Evolutionary conservation across 2,113 vertebrate genomes (phyloP).

Genomic region (Probosciger aterrimus): DNA sequence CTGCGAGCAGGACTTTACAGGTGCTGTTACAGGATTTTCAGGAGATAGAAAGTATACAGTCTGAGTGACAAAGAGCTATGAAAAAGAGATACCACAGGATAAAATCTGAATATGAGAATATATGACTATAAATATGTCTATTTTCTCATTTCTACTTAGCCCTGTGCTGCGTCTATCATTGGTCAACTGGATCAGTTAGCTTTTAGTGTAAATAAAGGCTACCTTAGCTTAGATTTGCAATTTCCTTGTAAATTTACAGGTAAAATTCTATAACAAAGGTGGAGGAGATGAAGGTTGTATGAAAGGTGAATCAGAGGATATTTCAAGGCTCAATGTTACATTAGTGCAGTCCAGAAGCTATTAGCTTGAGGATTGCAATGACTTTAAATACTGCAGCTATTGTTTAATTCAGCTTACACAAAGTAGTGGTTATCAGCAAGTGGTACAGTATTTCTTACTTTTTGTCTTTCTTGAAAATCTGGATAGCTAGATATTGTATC

Average conservation of each 20-base stretch:
- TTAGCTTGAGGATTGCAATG: neutral
- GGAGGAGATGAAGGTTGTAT: neutral
- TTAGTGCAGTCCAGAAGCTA: neutral
- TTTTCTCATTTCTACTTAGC: neutral
- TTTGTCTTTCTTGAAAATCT: neutral
- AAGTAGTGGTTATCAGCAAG: neutral
- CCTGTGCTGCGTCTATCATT: neutral
- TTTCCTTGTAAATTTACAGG: neutral
- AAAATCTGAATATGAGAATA: neutral
- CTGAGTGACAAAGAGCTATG: neutral
- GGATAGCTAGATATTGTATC: neutral
- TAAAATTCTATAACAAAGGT: neutral
- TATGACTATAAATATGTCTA: neutral
- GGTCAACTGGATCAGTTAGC: neutral
- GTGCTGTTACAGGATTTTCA: neutral
- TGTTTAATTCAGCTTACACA: neutral
- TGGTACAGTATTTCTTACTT: neutral
- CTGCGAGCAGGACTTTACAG: neutral
- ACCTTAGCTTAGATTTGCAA: neutral
- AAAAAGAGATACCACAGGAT: neutral
- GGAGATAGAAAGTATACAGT: neutral
- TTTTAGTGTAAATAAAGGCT: neutral
- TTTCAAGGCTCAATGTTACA: neutral
- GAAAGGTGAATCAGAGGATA: neutral
- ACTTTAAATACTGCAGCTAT: neutral